Conservation (phyloP, 2,797 vertebrate species). For the Mycteria americana region DNA sequence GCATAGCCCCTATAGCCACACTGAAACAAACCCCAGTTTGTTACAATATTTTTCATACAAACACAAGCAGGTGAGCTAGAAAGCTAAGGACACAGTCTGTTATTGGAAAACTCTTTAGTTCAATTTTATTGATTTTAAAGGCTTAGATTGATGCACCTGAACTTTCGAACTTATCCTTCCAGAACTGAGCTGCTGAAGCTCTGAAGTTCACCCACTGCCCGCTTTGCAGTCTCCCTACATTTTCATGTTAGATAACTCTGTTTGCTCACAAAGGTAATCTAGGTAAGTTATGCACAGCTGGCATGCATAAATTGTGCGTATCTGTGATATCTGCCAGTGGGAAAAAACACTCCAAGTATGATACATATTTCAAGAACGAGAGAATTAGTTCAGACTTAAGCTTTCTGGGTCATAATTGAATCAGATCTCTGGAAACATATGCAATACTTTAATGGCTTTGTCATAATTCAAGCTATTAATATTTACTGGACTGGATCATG, state of each 20-base stretch:
- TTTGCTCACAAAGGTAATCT: conserved; percentile 65
- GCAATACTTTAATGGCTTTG: conserved; percentile 23
- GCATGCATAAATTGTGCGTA: conserved; percentile 71
- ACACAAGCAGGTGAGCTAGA: conserved; percentile 11
- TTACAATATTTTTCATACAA: conserved; percentile 2
- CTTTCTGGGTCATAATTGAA: conserved; percentile 43
- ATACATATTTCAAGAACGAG: conserved; percentile 60
- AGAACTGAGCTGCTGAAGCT: not conserved
- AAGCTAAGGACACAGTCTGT: not conserved
- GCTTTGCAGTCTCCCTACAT: not conserved
- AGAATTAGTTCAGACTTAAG: conserved; percentile 52
- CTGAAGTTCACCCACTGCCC: not conserved
- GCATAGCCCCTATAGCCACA: not conserved
- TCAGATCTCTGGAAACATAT: conserved; percentile 40
- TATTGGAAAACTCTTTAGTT: conserved; percentile 10
- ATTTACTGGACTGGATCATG: conserved; percentile 24
- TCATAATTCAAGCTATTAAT: conserved; percentile 31
- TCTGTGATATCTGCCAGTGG: conserved; percentile 71
- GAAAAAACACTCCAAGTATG: conserved; percentile 54
- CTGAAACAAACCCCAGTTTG: not conserved
- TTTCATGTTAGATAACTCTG: conserved; percentile 48
- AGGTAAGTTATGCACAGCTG: conserved; percentile 68
- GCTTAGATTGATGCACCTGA: not conserved
- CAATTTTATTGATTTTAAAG: conserved; percentile 44
- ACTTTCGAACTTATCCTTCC: not conserved